Percentiles rank a stretch among this genome's conserved stretches.
Evolutionary conservation across 1,140 invertebrate genomes (phyloP).

Genomic region (Saccostrea cuccullata): DNA sequence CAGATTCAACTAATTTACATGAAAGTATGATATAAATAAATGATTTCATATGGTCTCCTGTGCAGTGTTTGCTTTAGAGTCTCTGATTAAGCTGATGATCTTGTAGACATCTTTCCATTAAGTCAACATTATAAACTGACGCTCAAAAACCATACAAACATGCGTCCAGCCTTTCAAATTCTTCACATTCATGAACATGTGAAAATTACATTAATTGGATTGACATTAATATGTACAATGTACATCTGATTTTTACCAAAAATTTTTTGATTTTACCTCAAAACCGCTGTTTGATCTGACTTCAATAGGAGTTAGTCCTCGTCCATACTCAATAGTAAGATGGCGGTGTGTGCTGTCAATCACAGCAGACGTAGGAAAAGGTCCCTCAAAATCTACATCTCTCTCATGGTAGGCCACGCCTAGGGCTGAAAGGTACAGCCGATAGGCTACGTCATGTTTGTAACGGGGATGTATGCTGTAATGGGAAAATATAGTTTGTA

Average conservation of each 20-base stretch:
- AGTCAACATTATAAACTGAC: too few species aligned
- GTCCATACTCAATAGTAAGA: conserved; percentile 54
- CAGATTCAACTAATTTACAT: too few species aligned
- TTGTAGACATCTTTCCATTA: too few species aligned
- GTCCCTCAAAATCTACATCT: conserved; percentile 61
- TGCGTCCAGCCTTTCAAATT: too few species aligned
- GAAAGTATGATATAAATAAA: too few species aligned
- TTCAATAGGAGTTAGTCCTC: conserved; percentile 56
- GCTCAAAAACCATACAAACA: too few species aligned
- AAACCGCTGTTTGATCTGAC: conserved; percentile 61
- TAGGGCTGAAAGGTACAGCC: conserved; percentile 65
- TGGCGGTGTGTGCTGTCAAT: background rate
- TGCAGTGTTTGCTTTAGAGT: too few species aligned
- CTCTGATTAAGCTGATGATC: too few species aligned
- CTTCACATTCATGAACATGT: too few species aligned
- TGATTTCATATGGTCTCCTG: too few species aligned
- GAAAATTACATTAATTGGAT: too few species aligned
- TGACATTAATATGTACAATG: too few species aligned
- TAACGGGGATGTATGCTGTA: conserved; percentile 70
- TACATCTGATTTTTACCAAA: conserved; percentile 56
- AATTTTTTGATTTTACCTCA: conserved; percentile 52
- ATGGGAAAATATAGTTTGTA: background rate
- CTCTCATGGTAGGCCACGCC: conserved; percentile 67
- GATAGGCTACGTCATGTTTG: conserved; percentile 69
- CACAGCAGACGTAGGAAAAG: conserved; percentile 55